Percentiles rank a stretch among this genome's conserved stretches.
Evolutionary conservation across 2,888 invertebrate species (phyloP).

Genomic region (Hypena proboscidalis): DNA sequence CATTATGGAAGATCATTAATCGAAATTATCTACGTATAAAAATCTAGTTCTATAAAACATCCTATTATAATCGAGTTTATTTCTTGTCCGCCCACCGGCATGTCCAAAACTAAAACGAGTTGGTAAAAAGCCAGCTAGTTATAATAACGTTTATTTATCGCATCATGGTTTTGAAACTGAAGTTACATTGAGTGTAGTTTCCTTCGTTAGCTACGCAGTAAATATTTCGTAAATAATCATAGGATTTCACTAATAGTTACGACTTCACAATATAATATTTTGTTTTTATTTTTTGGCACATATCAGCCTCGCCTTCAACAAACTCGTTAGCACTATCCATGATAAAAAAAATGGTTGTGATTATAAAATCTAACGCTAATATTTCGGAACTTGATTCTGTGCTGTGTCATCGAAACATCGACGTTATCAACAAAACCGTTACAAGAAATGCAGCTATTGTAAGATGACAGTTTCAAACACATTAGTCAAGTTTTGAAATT

Average conservation of each 20-base stretch:
- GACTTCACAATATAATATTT: too few relatives aligned
- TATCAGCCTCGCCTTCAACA: too few relatives aligned
- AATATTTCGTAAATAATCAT: too few relatives aligned
- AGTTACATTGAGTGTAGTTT: too few relatives aligned
- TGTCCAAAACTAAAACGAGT: conserved; percentile 8
- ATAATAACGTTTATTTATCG: background rate
- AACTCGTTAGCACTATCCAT: too few relatives aligned
- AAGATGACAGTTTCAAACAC: background rate
- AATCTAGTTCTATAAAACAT: background rate
- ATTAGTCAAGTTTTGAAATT: too few relatives aligned
- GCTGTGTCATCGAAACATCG: conserved; percentile 13
- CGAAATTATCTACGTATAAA: background rate
- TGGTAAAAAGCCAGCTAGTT: background rate
- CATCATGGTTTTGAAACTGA: too few relatives aligned
- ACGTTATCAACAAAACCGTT: conserved; percentile 17
- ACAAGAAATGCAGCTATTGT: conserved; percentile 2
- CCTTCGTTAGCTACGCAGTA: too few relatives aligned
- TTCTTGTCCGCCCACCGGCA: conserved; percentile 6
- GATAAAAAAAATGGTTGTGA: conserved; percentile 3
- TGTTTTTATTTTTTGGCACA: too few relatives aligned
- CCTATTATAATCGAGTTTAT: conserved; percentile 3
- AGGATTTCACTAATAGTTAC: too few relatives aligned
- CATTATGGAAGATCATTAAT: background rate
- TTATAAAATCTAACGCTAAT: background rate
- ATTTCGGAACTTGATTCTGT: background rate